Percentiles rank a stretch among this genome's conserved stretches.
These are phyloP conservation scores for Trissolcus japonicus DNA, from an alignment of 2,888 invertebrate species.

Conservation along the genomic window DNA sequence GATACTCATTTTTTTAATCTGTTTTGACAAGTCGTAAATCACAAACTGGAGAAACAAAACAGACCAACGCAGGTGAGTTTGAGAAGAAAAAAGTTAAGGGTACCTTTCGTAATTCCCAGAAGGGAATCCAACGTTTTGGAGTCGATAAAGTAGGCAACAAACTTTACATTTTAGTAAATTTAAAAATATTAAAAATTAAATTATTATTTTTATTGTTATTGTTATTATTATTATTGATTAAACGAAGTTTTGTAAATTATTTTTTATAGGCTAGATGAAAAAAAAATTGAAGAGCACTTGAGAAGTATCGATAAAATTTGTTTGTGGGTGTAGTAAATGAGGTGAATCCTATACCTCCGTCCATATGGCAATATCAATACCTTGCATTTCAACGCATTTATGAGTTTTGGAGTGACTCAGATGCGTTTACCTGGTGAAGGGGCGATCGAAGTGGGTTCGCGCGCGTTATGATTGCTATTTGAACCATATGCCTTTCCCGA, in stretches of 20 bases:
- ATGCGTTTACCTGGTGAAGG: conserved; percentile 35
- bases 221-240: background rate
- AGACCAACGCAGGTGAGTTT: too few species aligned
- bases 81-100: too few species aligned
- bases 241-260: too few species aligned
- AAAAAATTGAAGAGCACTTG: conserved; percentile 6
- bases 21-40: background rate
- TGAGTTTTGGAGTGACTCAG: conserved; percentile 36
- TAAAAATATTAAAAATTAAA: background rate
- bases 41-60: too few species aligned
- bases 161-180: background rate
- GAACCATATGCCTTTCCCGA: conserved; percentile 47
- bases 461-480: conserved; percentile 48
- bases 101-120: too few species aligned
- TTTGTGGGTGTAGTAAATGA: conserved; percentile 20
- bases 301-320: conserved; percentile 35
- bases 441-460: conserved; percentile 42
- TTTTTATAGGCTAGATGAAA: background rate
- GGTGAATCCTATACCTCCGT: too few species aligned
- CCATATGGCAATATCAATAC: conserved; percentile 48
- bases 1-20: background rate
- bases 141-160: too few species aligned
- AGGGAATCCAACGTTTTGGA: too few species aligned
- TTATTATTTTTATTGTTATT: background rate
- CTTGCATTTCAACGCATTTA: conserved; percentile 46